Percentiles rank a stretch among this genome's conserved stretches.
Conservation (phyloP, 64 coral and sea anemone species). For the Stylophora pistillata region DNA sequence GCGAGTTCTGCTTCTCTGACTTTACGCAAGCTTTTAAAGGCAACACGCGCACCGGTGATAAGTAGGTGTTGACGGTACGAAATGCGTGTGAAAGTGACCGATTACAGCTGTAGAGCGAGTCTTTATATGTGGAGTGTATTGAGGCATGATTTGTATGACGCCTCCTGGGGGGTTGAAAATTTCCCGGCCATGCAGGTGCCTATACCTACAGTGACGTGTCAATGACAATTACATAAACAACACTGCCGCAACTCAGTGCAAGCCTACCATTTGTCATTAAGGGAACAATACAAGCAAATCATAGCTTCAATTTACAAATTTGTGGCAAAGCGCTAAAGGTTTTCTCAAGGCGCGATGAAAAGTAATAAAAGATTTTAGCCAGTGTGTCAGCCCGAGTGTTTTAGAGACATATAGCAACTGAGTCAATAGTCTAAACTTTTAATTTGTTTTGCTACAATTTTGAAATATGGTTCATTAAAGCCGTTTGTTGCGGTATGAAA, state of each 20-base stretch:
- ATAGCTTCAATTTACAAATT: conserved; percentile 8
- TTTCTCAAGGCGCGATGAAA: background rate
- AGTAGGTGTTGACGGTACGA: conserved; percentile 8
- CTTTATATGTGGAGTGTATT: conserved; percentile 40
- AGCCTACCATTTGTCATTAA: conserved; percentile 18
- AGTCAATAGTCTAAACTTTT: conserved; percentile 36
- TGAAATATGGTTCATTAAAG: conserved; percentile 63
- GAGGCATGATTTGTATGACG: conserved; percentile 15
- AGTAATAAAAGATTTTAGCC: background rate
- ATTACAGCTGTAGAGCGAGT: conserved; percentile 38
- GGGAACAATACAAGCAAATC: conserved; percentile 20
- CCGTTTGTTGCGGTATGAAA: conserved; percentile 37
- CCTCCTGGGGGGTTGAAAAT: conserved; percentile 48
- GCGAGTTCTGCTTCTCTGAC: background rate
- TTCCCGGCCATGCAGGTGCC: conserved; percentile 47
- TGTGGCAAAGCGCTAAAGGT: conserved; percentile 8
- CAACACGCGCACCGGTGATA: background rate
- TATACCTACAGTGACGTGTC: conserved; percentile 32
- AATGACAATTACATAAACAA: conserved; percentile 59
- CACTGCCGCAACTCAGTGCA: background rate
- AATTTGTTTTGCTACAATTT: conserved; percentile 49
- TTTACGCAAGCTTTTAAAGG: background rate
- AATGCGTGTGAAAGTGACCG: conserved; percentile 12
- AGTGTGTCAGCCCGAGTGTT: background rate
- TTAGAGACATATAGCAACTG: conserved; percentile 22